Evolutionary conservation across 2,888 invertebrate genomes (phyloP), one percentile per base, ranked within the genome.

Genomic region (Peribatodes rhomboidaria): DNA sequence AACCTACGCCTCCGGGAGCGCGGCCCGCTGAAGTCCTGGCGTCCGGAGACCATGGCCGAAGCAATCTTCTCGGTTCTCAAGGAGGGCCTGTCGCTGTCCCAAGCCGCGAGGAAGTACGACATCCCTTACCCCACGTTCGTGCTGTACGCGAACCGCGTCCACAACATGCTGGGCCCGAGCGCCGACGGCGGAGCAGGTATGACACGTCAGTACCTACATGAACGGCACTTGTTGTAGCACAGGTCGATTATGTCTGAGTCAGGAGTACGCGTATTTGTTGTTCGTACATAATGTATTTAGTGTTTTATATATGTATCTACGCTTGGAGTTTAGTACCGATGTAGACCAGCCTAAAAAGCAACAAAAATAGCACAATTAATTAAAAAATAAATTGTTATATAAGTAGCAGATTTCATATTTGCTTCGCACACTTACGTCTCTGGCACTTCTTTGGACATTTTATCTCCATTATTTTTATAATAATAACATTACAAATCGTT

Each of bases 71-170:
- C 97, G 80, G 98, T 98, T 63, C 94, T 98, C 72, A 98, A 98
- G 86, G 98, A 98, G 86, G 98, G 98, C 16, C 94, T 98, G 65
- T 97, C 97, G 4, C 92, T 98, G 65, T 98, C 97, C 35, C 98
- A 98, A 86, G 98, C 98, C 0, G 98, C 98, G 18, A 95, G 98
- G 78, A 98, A 98, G 90, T 98, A 97, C 93, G 98, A 98, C 94
- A 98, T 98, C 86, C 98, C 98, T 57, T 98, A 98, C 90, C 98
- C 98, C 72, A 98, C 98, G 9, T 98, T 98, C 89, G 98, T 98
- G 71, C 94, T 98, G 56, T 98, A 98, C 87, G 98, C 98, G 67
- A 98, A 98, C 87, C 94, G 98, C 65, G 98, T 98, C 52, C 98
- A 98, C 93, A 98, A 98, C 87, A 98, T 98, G 97, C 94, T 98